These are phyloP conservation scores for Andricus curvator DNA, from an alignment of 2,888 invertebrate species.

Conservation along the genomic window DNA sequence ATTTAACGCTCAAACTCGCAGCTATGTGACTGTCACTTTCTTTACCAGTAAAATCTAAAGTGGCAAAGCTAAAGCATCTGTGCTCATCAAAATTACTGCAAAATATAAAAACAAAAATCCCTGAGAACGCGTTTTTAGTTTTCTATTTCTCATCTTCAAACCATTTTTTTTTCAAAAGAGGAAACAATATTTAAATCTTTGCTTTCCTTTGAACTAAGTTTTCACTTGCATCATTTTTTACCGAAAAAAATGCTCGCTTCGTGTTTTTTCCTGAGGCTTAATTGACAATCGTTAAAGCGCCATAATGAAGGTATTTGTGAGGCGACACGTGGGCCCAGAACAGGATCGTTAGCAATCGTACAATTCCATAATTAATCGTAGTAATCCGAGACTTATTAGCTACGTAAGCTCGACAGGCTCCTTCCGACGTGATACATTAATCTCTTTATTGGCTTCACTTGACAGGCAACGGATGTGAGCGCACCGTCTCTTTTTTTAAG, in stretches of 20 bases:
- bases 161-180: neutral
- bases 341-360: slow-evolving; percentile 49
- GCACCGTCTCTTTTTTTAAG: slow-evolving; percentile 38
- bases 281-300: slow-evolving; percentile 40
- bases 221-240: slow-evolving; percentile 17
- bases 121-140: neutral
- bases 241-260: slow-evolving; percentile 8
- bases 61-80: neutral
- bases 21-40: slow-evolving; percentile 11
- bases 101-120: neutral
- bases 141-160: neutral
- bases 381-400: slow-evolving; percentile 58
- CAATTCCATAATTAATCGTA: slow-evolving; percentile 52
- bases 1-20: slow-evolving; percentile 36
- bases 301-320: slow-evolving; percentile 37
- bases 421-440: slow-evolving; percentile 43
- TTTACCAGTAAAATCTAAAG: neutral
- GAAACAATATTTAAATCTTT: neutral
- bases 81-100: neutral
- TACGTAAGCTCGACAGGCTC: slow-evolving; percentile 39
- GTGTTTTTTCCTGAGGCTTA: slow-evolving; percentile 27
- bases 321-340: slow-evolving; percentile 44
- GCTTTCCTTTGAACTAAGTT: slow-evolving; percentile 5
- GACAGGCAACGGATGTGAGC: slow-evolving; percentile 39
- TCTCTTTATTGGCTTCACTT: slow-evolving; percentile 37